phyloP scores from a whole-genome alignment of 1,140 invertebrate species.

The Eufriesea mexicana region DNA sequence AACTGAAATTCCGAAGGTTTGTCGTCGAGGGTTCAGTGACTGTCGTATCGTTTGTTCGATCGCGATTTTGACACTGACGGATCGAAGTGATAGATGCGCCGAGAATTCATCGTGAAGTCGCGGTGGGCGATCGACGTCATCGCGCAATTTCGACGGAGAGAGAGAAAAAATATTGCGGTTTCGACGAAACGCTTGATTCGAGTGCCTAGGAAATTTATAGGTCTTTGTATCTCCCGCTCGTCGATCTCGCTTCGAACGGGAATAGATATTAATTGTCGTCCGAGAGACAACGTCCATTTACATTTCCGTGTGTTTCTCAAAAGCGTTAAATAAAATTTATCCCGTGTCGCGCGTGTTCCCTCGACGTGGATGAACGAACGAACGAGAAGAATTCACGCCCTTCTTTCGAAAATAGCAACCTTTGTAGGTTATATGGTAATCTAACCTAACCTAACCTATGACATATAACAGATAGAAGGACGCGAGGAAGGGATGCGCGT shows the following conservation, averaged over 20 bases:
- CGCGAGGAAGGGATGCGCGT: too few relatives aligned
- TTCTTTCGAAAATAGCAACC: neutral
- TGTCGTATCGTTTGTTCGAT: constrained; percentile 1
- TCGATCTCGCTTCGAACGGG: neutral
- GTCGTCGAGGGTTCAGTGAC: neutral
- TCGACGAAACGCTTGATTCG: neutral
- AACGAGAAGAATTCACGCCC: neutral
- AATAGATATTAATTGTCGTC: too few relatives aligned
- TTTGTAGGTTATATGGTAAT: too few relatives aligned
- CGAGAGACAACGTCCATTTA: too few relatives aligned
- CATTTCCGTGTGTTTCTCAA: too few relatives aligned
- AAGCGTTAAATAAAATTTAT: too few relatives aligned
- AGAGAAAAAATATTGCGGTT: neutral
- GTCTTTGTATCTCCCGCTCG: neutral
- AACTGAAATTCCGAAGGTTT: neutral
- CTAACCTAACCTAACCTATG: too few relatives aligned
- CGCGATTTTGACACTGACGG: neutral
- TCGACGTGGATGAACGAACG: too few relatives aligned
- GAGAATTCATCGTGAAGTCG: neutral
- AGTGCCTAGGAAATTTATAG: neutral
- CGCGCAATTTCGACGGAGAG: neutral
- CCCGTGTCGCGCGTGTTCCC: too few relatives aligned
- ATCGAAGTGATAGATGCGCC: constrained; percentile 13
- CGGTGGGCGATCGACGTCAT: neutral
- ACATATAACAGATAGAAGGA: too few relatives aligned